These are phyloP conservation scores for Protobothrops mucrosquamatus DNA, from an alignment of 2,113 vertebrate genomes.

Conservation along the genomic window DNA sequence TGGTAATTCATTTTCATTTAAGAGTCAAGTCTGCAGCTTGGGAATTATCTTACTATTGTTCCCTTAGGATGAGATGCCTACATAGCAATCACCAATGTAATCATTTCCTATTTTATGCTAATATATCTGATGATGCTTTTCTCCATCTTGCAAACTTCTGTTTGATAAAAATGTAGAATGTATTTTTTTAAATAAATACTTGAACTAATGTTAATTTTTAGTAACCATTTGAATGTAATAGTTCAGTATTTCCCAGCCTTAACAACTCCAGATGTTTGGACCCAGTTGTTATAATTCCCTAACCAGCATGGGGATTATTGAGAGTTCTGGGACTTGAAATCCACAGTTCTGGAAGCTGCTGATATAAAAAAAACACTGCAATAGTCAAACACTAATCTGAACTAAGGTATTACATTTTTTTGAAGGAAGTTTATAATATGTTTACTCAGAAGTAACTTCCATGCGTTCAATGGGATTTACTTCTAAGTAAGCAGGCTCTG, in stretches of 20 bases:
- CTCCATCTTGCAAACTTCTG: neutral
- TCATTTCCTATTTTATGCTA: neutral
- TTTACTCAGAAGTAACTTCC: neutral
- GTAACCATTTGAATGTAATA: neutral
- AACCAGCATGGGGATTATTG: neutral
- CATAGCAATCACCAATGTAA: neutral
- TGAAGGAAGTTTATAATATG: neutral
- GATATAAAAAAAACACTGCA: neutral
- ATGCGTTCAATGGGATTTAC: neutral
- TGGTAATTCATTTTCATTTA: neutral
- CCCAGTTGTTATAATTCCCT: neutral
- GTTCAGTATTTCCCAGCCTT: neutral
- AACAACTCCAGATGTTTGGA: neutral
- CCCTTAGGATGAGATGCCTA: neutral
- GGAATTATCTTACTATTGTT: neutral
- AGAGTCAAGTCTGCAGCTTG: neutral
- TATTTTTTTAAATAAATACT: neutral
- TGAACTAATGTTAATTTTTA: neutral
- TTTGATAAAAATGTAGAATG: neutral
- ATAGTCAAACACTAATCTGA: neutral
- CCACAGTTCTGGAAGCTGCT: neutral
- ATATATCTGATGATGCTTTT: neutral
- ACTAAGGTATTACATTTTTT: neutral
- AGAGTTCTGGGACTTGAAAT: neutral
- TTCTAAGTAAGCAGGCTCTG: neutral